A percentile compares a stretch with the other conserved stretches of the same genome.
These are phyloP conservation scores for Platycheirus rosarum DNA, from an alignment of 2,888 invertebrate genomes.

Conservation along the genomic window DNA sequence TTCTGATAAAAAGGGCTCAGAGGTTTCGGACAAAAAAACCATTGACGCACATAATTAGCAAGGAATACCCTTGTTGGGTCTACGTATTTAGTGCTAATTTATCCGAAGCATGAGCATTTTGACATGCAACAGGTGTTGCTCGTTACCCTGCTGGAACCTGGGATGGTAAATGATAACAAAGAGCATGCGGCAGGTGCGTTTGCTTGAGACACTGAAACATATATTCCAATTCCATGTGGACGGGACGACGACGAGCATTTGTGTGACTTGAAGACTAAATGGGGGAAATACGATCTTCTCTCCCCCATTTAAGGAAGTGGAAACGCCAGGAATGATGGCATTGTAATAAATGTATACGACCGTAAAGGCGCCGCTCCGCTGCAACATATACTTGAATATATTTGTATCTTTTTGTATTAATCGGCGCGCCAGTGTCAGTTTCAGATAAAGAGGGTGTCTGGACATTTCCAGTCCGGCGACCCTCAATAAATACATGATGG, in stretches of 20 bases:
- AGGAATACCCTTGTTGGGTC: constrained; percentile 17
- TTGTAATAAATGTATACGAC: constrained; percentile 66
- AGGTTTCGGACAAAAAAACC: not conserved
- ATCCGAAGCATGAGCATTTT: constrained; percentile 42
- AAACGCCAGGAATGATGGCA: constrained; percentile 60
- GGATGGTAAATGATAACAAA: constrained; percentile 33
- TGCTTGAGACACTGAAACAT: not conserved
- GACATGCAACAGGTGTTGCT: constrained; percentile 65
- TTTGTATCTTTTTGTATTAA: constrained; percentile 53
- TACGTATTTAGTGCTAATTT: constrained; percentile 65
- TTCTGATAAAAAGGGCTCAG: not conserved
- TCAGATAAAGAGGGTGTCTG: constrained; percentile 58
- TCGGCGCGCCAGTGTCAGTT: constrained; percentile 48
- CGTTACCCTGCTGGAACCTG: constrained; percentile 16
- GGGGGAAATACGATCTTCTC: constrained; percentile 59
- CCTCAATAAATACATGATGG: constrained; percentile 18
- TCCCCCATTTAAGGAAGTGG: constrained; percentile 69
- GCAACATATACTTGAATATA: constrained; percentile 6
- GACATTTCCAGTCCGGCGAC: constrained; percentile 20
- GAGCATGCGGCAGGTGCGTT: constrained; percentile 58
- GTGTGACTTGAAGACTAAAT: constrained; percentile 55
- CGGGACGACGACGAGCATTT: constrained; percentile 3
- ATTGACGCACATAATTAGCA: constrained; percentile 50
- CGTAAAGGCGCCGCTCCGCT: constrained; percentile 62
- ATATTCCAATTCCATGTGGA: constrained; percentile 17